phyloP scores from a whole-genome alignment of 2,888 invertebrate genomes.

The Hirudinaria manillensis region DNA sequence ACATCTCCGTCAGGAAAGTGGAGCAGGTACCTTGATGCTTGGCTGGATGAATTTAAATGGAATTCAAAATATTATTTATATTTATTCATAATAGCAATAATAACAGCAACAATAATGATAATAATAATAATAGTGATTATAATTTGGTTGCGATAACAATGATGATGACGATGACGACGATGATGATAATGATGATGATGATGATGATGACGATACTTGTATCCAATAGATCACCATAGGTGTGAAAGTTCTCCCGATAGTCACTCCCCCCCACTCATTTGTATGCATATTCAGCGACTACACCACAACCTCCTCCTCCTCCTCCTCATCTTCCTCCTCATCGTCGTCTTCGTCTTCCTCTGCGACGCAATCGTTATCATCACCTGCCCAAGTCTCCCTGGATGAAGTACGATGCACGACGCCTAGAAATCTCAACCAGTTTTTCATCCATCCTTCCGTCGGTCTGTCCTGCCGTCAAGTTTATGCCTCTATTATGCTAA shows the following conservation, averaged over 20 bases:
- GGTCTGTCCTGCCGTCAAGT: not conserved
- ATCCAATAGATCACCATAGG: slow-evolving; percentile 31
- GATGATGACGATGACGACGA: slow-evolving; percentile 20
- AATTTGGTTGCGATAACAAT: slow-evolving; percentile 23
- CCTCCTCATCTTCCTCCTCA: slow-evolving; percentile 1
- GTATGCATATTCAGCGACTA: slow-evolving; percentile 26
- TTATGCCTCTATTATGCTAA: no score
- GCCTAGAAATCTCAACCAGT: slow-evolving; percentile 24
- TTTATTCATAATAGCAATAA: not conserved
- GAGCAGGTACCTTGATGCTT: slow-evolving; percentile 18
- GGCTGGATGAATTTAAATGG: not conserved
- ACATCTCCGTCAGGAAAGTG: slow-evolving; percentile 17
- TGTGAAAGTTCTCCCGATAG: slow-evolving; percentile 31
- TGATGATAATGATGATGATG: slow-evolving; percentile 30
- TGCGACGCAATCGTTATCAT: slow-evolving; percentile 3
- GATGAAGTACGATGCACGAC: slow-evolving; percentile 30
- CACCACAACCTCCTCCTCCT: not conserved
- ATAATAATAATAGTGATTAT: not conserved
- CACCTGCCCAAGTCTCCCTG: slow-evolving; percentile 28
- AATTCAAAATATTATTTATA: not conserved
- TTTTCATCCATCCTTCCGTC: not conserved
- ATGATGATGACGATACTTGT: slow-evolving; percentile 21
- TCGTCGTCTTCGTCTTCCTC: not conserved
- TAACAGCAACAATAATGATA: not conserved
- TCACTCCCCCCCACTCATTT: slow-evolving; percentile 23